Percentiles rank a stretch among this genome's conserved stretches.
Evolutionary conservation across 1,140 invertebrate species (phyloP).

Genomic region (Augochlora pura): DNA sequence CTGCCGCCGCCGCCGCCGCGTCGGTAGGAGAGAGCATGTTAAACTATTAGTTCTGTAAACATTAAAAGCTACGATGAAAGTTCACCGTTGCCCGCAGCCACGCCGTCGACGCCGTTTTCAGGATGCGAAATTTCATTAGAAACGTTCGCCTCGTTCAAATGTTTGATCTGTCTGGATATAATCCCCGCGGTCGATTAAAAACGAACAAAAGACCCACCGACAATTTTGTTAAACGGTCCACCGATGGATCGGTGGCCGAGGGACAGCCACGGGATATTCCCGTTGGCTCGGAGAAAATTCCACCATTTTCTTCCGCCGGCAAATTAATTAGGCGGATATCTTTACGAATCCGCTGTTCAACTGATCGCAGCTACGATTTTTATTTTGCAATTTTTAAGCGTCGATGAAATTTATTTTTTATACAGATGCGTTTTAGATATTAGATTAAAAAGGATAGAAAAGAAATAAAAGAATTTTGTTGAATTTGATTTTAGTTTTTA

Average conservation of each 20-base stretch:
- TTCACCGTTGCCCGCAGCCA: background rate
- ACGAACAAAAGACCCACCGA: background rate
- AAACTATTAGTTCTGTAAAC: constrained; percentile 51
- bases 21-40: constrained; percentile 30
- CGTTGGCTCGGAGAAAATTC: too few species aligned
- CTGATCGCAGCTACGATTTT: too few species aligned
- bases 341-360: too few species aligned
- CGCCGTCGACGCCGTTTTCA: background rate
- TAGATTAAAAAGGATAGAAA: too few species aligned
- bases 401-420: too few species aligned
- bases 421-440: too few species aligned
- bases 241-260: background rate
- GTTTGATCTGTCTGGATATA: constrained; percentile 48
- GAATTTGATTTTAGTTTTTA: too few species aligned
- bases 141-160: constrained; percentile 43
- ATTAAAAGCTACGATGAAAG: constrained; percentile 28
- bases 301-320: too few species aligned
- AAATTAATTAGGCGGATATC: too few species aligned
- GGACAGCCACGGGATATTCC: too few species aligned
- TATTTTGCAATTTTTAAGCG: too few species aligned
- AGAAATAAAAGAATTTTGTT: too few species aligned
- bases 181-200: constrained; percentile 34
- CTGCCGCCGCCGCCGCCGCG: background rate
- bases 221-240: constrained; percentile 24
- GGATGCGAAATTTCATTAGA: constrained; percentile 35